Conservation (phyloP, 2,888 invertebrate genomes). For the Boloria selene region DNA sequence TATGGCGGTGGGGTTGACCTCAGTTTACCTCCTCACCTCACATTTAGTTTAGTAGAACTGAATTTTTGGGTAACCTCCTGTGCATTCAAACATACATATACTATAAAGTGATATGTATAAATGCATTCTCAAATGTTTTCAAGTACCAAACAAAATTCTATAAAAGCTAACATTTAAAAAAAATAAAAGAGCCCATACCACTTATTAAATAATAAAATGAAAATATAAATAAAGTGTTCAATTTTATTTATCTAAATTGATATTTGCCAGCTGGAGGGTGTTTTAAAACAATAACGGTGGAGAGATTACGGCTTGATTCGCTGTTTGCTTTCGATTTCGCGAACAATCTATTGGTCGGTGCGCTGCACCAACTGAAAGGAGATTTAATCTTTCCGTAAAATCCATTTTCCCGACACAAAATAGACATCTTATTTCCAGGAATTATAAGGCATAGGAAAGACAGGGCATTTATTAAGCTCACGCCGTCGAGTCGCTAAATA, state of each 20-base stretch:
- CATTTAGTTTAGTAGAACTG: too few relatives aligned
- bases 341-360: slow-evolving; percentile 41
- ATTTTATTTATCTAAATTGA: slow-evolving; percentile 27
- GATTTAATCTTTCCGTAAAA: slow-evolving; percentile 55
- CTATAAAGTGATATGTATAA: too few relatives aligned
- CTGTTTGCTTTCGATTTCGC: slow-evolving; percentile 45
- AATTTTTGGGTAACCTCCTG: too few relatives aligned
- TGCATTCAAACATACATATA: too few relatives aligned
- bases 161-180: too few relatives aligned
- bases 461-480: slow-evolving; percentile 63
- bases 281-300: slow-evolving; percentile 37
- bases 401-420: slow-evolving; percentile 42
- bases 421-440: slow-evolving; percentile 59
- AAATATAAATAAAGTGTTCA: slow-evolving; percentile 52
- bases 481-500: slow-evolving; percentile 38
- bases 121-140: too few relatives aligned
- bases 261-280: slow-evolving; percentile 38
- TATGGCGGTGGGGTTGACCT: too few relatives aligned
- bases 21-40: too few relatives aligned
- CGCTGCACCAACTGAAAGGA: slow-evolving; percentile 38
- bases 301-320: slow-evolving; percentile 40
- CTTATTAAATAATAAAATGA: slow-evolving; percentile 18
- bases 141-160: too few relatives aligned
- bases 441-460: slow-evolving; percentile 60
- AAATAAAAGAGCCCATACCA: too few relatives aligned